These are phyloP conservation scores for Nibea albiflora DNA, from an alignment of 2,113 vertebrate species.

Conservation along the genomic window DNA sequence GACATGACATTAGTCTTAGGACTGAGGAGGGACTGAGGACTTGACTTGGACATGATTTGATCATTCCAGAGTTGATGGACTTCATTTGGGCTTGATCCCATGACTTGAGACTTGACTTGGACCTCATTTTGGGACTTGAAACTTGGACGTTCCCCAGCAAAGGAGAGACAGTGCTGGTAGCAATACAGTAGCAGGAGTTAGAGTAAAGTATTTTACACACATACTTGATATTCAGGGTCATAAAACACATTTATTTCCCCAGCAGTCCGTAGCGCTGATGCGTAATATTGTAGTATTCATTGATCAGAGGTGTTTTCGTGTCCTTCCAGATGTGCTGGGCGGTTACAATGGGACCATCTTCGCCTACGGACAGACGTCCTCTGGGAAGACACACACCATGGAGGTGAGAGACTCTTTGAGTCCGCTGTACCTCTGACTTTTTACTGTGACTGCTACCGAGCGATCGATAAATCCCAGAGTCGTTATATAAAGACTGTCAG, in stretches of 20 bases:
- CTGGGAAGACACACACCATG: constrained; percentile 85
- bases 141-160: background rate
- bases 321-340: constrained; percentile 89
- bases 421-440: background rate
- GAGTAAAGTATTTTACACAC: background rate
- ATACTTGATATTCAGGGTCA: background rate
- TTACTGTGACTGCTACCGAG: background rate
- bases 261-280: background rate
- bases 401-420: constrained; percentile 49
- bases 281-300: background rate
- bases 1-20: too few species aligned
- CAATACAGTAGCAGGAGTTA: too few species aligned
- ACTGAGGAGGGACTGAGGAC: too few species aligned
- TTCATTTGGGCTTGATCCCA: background rate
- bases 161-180: too few species aligned
- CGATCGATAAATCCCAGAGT: background rate
- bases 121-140: background rate
- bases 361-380: constrained; percentile 94
- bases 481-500: background rate
- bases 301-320: background rate
- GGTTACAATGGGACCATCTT: constrained; percentile 97
- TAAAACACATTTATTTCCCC: too few species aligned
- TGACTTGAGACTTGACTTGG: background rate
- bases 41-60: background rate
- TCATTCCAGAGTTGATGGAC: too few species aligned